Percentiles rank a stretch among this genome's conserved stretches.
These are phyloP conservation scores for Micromys minutus DNA, from an alignment of 2,113 vertebrate species.

Conservation along the genomic window DNA sequence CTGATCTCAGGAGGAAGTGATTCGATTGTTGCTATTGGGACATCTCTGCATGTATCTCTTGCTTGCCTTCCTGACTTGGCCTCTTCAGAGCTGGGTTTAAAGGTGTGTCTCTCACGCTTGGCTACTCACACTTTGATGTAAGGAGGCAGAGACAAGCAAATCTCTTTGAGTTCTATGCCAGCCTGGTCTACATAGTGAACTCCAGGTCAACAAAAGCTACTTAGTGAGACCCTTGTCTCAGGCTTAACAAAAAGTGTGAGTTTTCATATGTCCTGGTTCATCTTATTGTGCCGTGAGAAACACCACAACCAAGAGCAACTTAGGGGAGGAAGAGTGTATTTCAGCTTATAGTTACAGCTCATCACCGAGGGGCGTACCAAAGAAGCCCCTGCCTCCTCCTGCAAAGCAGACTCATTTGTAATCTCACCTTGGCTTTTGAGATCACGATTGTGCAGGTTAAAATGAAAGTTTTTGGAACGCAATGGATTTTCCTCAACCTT, in stretches of 20 bases:
- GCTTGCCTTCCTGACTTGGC: neutral
- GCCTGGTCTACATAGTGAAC: neutral
- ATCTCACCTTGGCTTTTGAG: neutral
- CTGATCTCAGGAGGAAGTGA: neutral
- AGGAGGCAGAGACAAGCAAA: neutral
- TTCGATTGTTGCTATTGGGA: neutral
- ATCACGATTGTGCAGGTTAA: neutral
- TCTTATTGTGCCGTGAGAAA: neutral
- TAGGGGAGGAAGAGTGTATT: neutral
- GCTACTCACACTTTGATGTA: neutral
- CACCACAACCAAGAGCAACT: neutral
- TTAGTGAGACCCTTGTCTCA: neutral
- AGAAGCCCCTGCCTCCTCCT: neutral
- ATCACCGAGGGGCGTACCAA: neutral
- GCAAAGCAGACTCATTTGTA: neutral
- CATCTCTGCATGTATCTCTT: neutral
- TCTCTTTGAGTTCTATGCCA: neutral
- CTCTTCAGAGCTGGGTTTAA: neutral
- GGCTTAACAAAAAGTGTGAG: neutral
- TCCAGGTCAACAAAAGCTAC: neutral
- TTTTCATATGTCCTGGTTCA: neutral
- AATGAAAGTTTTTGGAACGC: neutral
- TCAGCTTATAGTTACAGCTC: neutral
- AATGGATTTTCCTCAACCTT: neutral
- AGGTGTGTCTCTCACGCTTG: neutral